Evolutionary conservation across 2,113 vertebrate genomes (phyloP).

Genomic region (Plectropomus leopardus): DNA sequence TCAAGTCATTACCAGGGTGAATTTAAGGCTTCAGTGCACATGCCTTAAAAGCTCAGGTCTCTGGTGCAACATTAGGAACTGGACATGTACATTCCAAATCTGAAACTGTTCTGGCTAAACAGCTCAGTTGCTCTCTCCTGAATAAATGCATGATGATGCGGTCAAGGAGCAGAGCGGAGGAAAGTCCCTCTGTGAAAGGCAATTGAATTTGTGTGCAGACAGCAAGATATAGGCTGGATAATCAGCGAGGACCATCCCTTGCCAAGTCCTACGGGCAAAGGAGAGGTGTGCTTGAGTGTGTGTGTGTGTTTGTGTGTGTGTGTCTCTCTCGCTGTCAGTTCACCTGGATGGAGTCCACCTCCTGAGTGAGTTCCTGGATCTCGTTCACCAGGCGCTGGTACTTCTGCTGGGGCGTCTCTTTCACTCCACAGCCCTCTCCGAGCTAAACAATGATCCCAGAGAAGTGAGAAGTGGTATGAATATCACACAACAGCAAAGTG

Average conservation of each 20-base stretch:
- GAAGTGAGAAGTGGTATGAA: not conserved
- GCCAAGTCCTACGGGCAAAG: not conserved
- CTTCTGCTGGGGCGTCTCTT: constrained; percentile 96
- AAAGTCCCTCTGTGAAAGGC: not conserved
- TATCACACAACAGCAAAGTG: constrained; percentile 18
- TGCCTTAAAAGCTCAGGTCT: not conserved
- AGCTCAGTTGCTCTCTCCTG: not conserved
- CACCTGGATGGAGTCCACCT: constrained; percentile 95
- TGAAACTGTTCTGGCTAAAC: not conserved
- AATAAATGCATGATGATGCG: constrained; percentile 4
- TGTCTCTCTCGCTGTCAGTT: not conserved
- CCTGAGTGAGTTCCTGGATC: constrained; percentile 92
- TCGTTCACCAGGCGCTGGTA: constrained; percentile 95
- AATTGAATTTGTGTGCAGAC: not conserved
- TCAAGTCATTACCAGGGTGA: not conserved
- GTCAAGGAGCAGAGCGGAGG: not conserved
- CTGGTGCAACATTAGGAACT: not conserved
- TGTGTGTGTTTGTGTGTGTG: not conserved
- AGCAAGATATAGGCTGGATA: not conserved
- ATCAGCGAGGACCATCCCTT: not conserved
- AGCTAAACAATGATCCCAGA: constrained; percentile 81
- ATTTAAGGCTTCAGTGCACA: constrained; percentile 1
- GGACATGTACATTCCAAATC: constrained; percentile 10
- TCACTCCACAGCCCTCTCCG: constrained; percentile 90
- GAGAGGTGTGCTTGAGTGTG: not conserved